A percentile compares a stretch with the other conserved stretches of the same genome.
These are phyloP conservation scores for Pristionchus arcanus DNA, from an alignment of 2,888 invertebrate genomes.

Conservation along the genomic window DNA sequence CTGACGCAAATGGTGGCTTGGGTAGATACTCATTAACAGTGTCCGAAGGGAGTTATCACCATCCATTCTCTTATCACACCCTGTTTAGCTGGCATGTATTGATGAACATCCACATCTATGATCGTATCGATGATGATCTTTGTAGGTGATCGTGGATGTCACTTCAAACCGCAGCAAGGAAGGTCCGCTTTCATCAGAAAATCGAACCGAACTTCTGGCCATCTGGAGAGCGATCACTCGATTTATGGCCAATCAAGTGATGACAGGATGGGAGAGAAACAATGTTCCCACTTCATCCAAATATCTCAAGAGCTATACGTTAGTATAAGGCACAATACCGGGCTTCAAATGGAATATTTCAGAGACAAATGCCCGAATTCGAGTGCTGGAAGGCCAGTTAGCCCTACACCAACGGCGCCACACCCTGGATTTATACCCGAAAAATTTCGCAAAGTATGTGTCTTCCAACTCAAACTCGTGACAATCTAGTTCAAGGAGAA, in stretches of 20 bases:
- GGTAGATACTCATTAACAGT: background rate
- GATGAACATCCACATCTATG: background rate
- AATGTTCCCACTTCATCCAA: slow-evolving; percentile 41
- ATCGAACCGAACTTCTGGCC: slow-evolving; percentile 24
- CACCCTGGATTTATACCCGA: slow-evolving; percentile 44
- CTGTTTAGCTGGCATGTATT: background rate
- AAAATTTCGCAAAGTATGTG: background rate
- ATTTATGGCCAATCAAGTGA: slow-evolving; percentile 51
- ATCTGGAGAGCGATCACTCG: slow-evolving; percentile 32
- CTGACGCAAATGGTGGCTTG: slow-evolving; percentile 33
- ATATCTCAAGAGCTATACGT: slow-evolving; percentile 47
- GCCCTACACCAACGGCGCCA: background rate
- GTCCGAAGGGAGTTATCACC: slow-evolving; percentile 5
- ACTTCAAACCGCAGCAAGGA: slow-evolving; percentile 56
- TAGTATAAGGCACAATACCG: background rate
- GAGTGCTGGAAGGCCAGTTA: background rate
- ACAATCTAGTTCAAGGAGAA: background rate
- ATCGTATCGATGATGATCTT: background rate
- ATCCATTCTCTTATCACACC: background rate
- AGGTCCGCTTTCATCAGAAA: slow-evolving; percentile 56
- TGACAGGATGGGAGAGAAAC: slow-evolving; percentile 51
- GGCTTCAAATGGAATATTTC: background rate
- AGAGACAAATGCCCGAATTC: slow-evolving; percentile 38
- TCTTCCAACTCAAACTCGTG: background rate
- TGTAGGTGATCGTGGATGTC: slow-evolving; percentile 60